Conservation (phyloP, 2,797 vertebrate species). For the Chrysocyon brachyurus region DNA sequence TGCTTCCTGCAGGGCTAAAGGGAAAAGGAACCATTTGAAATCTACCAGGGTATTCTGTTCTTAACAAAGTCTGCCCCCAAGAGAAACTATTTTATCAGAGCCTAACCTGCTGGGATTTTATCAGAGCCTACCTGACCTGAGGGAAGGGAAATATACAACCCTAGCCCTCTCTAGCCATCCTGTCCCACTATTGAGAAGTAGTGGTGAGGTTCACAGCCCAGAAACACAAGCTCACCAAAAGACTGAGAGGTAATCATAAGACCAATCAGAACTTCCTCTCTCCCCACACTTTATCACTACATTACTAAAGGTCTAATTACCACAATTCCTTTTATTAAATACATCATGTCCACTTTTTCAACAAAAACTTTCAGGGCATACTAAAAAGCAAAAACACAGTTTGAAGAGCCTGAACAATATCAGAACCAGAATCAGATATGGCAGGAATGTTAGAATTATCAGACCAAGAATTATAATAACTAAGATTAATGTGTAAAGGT, state of each 20-base stretch:
- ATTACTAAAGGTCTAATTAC: not conserved
- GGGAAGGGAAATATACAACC: not conserved
- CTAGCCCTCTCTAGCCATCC: not conserved
- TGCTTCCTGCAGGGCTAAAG: not conserved
- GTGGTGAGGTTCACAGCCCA: not conserved
- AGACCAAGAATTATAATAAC: not conserved
- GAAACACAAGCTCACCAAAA: not conserved
- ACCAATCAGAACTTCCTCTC: not conserved
- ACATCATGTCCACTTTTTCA: too few relatives aligned
- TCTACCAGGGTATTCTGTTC: too few relatives aligned
- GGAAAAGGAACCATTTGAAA: not conserved
- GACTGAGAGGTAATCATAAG: not conserved
- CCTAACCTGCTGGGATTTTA: not conserved
- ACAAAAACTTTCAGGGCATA: not conserved
- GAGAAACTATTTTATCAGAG: not conserved
- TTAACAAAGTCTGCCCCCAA: not conserved
- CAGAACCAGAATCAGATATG: not conserved
- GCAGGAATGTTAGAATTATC: not conserved
- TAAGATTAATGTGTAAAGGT: not conserved
- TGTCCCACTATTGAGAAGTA: not conserved
- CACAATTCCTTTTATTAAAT: not conserved
- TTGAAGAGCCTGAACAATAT: not conserved
- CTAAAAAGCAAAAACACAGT: not conserved
- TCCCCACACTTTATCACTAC: not conserved
- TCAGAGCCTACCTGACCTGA: not conserved